A percentile compares a stretch with the other conserved stretches of the same genome.
phyloP scores from a whole-genome alignment of 2,888 invertebrate genomes.

The Drepanosiphum platanoidis region DNA sequence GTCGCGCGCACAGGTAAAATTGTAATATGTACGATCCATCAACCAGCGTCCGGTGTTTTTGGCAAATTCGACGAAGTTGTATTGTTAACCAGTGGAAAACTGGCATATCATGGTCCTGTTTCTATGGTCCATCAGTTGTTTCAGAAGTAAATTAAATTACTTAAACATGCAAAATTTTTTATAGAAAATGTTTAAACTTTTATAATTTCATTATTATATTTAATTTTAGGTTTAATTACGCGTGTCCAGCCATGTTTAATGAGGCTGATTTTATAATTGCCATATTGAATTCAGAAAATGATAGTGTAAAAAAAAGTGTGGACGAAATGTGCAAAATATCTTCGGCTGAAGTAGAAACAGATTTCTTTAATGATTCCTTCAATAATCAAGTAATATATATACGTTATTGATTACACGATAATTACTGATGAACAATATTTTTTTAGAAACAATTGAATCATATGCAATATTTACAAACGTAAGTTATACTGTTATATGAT shows the following conservation, averaged over 20 bases:
- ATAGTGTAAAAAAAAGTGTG: conserved; percentile 19
- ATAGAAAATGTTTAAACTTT: background rate
- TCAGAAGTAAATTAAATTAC: background rate
- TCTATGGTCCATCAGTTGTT: conserved; percentile 36
- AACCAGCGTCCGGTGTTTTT: conserved; percentile 63
- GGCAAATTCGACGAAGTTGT: conserved; percentile 63
- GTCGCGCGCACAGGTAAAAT: conserved; percentile 68
- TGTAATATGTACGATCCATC: conserved; percentile 63
- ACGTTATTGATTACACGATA: background rate
- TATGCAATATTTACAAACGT: conserved; percentile 35
- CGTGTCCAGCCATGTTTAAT: conserved; percentile 47
- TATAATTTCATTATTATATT: too few species aligned
- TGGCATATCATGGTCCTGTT: conserved; percentile 63
- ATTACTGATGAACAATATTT: background rate
- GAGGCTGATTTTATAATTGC: conserved; percentile 48
- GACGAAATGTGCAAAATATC: conserved; percentile 45
- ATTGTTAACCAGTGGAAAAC: conserved; percentile 53
- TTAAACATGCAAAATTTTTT: background rate
- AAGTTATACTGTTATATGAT: background rate
- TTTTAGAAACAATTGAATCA: conserved; percentile 31
- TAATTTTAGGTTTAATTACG: conserved; percentile 46
- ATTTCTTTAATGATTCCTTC: background rate
- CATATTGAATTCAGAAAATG: conserved; percentile 33
- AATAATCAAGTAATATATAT: conserved; percentile 20
- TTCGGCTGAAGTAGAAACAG: conserved; percentile 2